These are phyloP conservation scores for Nyctalus aviator DNA, from an alignment of 2,797 vertebrate species.

Conservation along the genomic window DNA sequence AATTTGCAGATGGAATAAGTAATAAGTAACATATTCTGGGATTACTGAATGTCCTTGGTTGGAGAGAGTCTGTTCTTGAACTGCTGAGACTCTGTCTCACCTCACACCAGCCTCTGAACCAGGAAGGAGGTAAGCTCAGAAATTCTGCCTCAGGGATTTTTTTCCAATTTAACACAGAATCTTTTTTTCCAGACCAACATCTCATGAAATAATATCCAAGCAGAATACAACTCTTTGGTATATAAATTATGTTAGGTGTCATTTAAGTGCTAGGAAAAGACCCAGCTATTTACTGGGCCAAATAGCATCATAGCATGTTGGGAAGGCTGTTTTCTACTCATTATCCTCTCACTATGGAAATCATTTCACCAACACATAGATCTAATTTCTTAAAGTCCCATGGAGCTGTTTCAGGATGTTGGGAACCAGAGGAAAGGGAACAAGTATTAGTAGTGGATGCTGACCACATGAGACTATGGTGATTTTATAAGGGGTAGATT, in stretches of 20 bases:
- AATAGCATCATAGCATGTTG: not conserved
- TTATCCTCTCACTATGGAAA: conserved; percentile 11
- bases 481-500: not conserved
- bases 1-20: not conserved
- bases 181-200: conserved; percentile 3
- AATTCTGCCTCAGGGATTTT: not conserved
- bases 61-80: conserved; percentile 1
- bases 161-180: not conserved
- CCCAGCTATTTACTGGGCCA: not conserved
- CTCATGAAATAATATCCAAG: conserved; percentile 31
- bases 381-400: conserved; percentile 11
- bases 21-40: not conserved
- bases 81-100: not conserved
- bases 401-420: conserved; percentile 5
- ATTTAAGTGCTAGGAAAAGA: conserved; percentile 27
- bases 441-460: not conserved
- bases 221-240: conserved; percentile 19
- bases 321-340: conserved; percentile 2
- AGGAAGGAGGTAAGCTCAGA: not conserved
- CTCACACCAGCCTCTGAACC: not conserved
- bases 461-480: not conserved
- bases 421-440: not conserved
- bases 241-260: not conserved
- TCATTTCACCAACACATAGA: not conserved
- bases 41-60: conserved; percentile 17